Percentiles rank a stretch among this genome's conserved stretches.
Evolutionary conservation across 1,140 invertebrate species (phyloP).

Genomic region (fruit fly (Drosophila melanogaster)): Release_6_plus_ISO1_MT NT_033779.5:12079501-12080000

Average conservation of each 20-base stretch:
- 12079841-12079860: constrained; percentile 67
- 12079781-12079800: constrained; percentile 30
- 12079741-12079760: constrained; percentile 67
- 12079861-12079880: constrained; percentile 80
- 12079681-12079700: constrained; percentile 21
- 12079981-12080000: constrained; percentile 27
- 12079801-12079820: constrained; percentile 41
- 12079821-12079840: constrained; percentile 63
- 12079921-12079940: constrained; percentile 75
- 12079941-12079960: constrained; percentile 58
- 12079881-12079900: constrained; percentile 61
- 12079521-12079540: too few species aligned
- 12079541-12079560: neutral
- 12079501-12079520: too few species aligned
- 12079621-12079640: neutral
- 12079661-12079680: constrained; percentile 1
- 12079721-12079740: constrained; percentile 38
- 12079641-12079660: constrained; percentile 13
- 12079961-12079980: constrained; percentile 10
- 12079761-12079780: constrained; percentile 38
- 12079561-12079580: too few species aligned
- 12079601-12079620: neutral
- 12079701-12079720: constrained; percentile 17
- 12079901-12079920: constrained; percentile 75
- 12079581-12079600: neutral